Base-by-base conservation (phyloP, 1,140 invertebrate genomes). In the Alviniconcha marisindica region DNA sequence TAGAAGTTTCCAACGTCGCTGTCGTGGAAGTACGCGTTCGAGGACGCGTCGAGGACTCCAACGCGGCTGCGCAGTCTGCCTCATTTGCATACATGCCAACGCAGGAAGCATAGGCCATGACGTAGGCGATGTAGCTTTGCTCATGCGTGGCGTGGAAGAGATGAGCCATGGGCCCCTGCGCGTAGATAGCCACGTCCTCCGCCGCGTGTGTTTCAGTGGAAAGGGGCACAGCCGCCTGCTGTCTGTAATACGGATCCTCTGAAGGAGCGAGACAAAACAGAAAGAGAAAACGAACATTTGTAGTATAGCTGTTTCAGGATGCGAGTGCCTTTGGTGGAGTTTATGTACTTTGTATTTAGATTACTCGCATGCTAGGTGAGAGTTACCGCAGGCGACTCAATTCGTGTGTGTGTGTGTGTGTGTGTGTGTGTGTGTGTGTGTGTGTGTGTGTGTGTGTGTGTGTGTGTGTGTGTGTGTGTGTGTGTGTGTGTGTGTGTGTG, bases 141-240 rank as follows among this genome's bases (percentile, higher is more conserved):
- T 99, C 97, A 89, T 98, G 97, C 0, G 97, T 95, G 33, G 95
- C 96, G 87, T 97, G 96, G 88, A 99, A 97, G 3, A 99, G 93
- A 93, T 99, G 97, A 0, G 97, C 95, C 93, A 96, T 96, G 2
- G 97, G 97, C 81, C 98, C 97, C n/a, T 60, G 87, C 38, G 93
- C 93, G 81, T 92, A 94, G 24, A 94, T 89, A 0, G 91, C 87
- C 0, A 93, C 92, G 69, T 93, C 92, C 82, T 93, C 92, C 4
- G 91, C 93, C 0, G 91, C 91, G 80, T 93, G 24, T 78, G 51
- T 54, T 33, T 80, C 31, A 31, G 60, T 80, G 18, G 56, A 4
- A 38, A 10, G 33, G 56, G 33, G 10, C 24, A 40, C 28, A 51
- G 15, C 14, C 38, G 48, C 38, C 14, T 2, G 42, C 4, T 24